Evolutionary conservation across 2,113 vertebrate species (phyloP).

Genomic region (Gymnobelideus leadbeateri): DNA sequence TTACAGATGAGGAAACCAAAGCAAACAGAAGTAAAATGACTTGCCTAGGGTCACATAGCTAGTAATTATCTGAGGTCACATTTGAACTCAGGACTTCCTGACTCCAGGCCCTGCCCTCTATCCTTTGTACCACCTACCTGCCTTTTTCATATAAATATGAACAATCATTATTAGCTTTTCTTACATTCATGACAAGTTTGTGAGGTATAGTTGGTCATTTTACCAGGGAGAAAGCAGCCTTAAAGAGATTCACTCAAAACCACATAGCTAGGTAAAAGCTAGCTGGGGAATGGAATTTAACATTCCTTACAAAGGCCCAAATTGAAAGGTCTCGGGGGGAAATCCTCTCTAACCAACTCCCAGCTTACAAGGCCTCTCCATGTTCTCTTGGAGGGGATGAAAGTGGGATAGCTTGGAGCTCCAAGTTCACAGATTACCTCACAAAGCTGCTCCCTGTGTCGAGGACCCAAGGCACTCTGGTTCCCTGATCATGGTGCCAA

Average conservation of each 20-base stretch:
- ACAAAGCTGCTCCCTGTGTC: neutral
- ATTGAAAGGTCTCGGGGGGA: neutral
- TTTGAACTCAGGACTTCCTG: neutral
- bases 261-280: neutral
- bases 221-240: neutral
- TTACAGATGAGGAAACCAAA: neutral
- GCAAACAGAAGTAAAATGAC: neutral
- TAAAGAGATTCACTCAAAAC: neutral
- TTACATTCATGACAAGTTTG: neutral
- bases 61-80: neutral
- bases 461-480: neutral
- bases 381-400: neutral
- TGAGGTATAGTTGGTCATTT: neutral
- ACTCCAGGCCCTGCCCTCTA: neutral
- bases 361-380: slow-evolving; percentile 26
- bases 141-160: neutral
- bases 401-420: neutral
- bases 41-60: neutral
- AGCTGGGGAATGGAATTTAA: neutral
- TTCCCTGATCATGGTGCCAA: neutral
- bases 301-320: neutral
- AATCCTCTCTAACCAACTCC: neutral
- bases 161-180: neutral
- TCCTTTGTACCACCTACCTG: neutral
- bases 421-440: neutral